Evolutionary conservation across 1,140 invertebrate genomes (phyloP), one percentile per base, ranked within the genome.

Genomic region (Eupristina koningsbergeri): DNA sequence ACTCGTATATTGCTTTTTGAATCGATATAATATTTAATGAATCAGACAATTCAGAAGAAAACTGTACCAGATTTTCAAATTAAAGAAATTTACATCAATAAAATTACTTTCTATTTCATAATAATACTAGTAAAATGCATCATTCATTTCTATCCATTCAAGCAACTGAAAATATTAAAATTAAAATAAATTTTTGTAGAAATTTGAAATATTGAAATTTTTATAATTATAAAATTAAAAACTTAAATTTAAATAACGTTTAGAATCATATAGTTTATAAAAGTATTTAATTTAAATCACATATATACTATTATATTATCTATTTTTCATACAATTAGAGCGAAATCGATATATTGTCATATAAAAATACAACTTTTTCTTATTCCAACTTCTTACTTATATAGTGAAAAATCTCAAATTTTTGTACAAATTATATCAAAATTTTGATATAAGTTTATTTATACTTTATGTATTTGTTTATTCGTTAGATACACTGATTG

Each of bases 61-160:
- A 77, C 75, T 77, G 75, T 77, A 77, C 61, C 50, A 77, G 75
- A 61, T 77, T 77, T 74, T 74, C 45, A 8, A 45, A 73, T 73
- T 45, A 45, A 45, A 45, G 2, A 73, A 45, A 22, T 50, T 45
- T 74, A 47, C 26, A 29, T 1, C 50, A 29, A 74, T 50, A 74
- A 19, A 74, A 74, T 34, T 74, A 31, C 67, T 22, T 74, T 45
- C 15, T 45, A 45, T 36, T 47, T 74, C 29, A 45, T 47, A 74
- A 45, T 47, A 7, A 74, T n/a, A 45, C 29, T 29, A 74, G 45
- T 50, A 9, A 74, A 31, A 29, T 50, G 26, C 41, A 50, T 0
- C 50, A 45, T 50, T 50, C 31, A 19, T 71, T 41, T 9, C 22
- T 7, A 71, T 41, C 50, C 6, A 74, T 50, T 50, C 50, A 50